A percentile compares a stretch with the other conserved stretches of the same genome.
These are phyloP conservation scores for Linnaemya tessellans DNA, from an alignment of 2,888 invertebrate genomes.

Conservation along the genomic window DNA sequence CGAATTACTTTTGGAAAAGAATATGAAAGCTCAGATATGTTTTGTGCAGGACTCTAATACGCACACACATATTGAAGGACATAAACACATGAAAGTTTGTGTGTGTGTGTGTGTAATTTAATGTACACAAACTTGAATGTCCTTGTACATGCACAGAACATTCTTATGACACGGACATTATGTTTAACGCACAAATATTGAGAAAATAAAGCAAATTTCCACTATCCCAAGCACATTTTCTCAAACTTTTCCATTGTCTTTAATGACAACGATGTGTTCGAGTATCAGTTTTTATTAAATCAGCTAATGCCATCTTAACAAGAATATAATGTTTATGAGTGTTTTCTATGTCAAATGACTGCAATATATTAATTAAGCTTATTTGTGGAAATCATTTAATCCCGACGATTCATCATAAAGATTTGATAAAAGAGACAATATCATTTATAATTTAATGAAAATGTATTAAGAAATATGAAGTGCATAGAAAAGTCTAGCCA, in stretches of 20 bases:
- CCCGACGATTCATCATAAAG: background rate
- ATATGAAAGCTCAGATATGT: too few relatives aligned
- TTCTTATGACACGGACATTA: slow-evolving; percentile 45
- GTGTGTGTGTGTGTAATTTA: background rate
- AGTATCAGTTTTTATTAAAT: slow-evolving; percentile 42
- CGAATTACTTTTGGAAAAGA: too few relatives aligned
- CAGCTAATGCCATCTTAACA: slow-evolving; percentile 50
- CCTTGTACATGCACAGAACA: slow-evolving; percentile 2
- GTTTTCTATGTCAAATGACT: slow-evolving; percentile 16
- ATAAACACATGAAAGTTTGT: background rate
- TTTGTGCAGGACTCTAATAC: too few relatives aligned
- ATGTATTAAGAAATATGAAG: too few relatives aligned
- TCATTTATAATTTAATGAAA: too few relatives aligned
- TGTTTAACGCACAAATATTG: slow-evolving; percentile 22
- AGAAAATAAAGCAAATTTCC: slow-evolving; percentile 6
- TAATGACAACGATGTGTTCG: background rate
- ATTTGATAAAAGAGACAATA: too few relatives aligned
- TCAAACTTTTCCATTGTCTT: background rate
- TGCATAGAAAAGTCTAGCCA: too few relatives aligned
- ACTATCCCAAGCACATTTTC: background rate
- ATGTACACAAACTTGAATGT: background rate
- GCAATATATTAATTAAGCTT: slow-evolving; percentile 38
- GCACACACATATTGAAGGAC: background rate
- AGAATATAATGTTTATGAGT: slow-evolving; percentile 28
- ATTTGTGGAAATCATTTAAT: slow-evolving; percentile 41